Evolutionary conservation across 2,888 invertebrate genomes (phyloP).

Genomic region (Trichacis sp.): DNA sequence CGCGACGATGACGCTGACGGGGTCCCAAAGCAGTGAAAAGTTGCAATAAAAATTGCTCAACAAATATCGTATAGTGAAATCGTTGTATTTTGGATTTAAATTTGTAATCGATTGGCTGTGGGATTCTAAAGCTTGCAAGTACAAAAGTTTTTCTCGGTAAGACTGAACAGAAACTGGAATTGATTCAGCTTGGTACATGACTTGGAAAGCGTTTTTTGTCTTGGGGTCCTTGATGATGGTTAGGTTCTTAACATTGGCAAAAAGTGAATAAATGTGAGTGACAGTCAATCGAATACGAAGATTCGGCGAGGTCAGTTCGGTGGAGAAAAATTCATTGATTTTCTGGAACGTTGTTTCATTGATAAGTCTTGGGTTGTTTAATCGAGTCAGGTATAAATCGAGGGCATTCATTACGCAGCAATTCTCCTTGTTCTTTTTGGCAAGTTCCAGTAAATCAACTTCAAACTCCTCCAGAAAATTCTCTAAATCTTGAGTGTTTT

Average conservation of each 20-base stretch:
- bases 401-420: slow-evolving; percentile 52
- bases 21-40: slow-evolving; percentile 91
- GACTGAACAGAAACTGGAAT: slow-evolving; percentile 80
- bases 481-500: slow-evolving; percentile 70
- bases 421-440: slow-evolving; percentile 48
- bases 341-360: slow-evolving; percentile 51
- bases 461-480: slow-evolving; percentile 60
- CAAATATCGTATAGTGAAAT: slow-evolving; percentile 81
- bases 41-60: slow-evolving; percentile 87
- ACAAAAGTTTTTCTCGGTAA: slow-evolving; percentile 82
- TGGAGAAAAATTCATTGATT: slow-evolving; percentile 46
- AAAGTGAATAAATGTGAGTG: slow-evolving; percentile 80
- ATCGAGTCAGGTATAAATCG: slow-evolving; percentile 54
- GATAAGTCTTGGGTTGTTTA: slow-evolving; percentile 46
- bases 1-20: slow-evolving; percentile 80
- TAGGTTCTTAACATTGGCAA: slow-evolving; percentile 73
- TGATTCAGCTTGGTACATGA: slow-evolving; percentile 76
- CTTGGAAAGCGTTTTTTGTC: slow-evolving; percentile 52
- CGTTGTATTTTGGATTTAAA: slow-evolving; percentile 72
- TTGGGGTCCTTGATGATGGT: slow-evolving; percentile 64
- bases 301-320: slow-evolving; percentile 56
- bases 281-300: slow-evolving; percentile 76
- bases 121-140: slow-evolving; percentile 80
- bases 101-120: slow-evolving; percentile 66
- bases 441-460: slow-evolving; percentile 47